phyloP scores from a whole-genome alignment of 2,888 invertebrate genomes.

The Amiota communis region DNA sequence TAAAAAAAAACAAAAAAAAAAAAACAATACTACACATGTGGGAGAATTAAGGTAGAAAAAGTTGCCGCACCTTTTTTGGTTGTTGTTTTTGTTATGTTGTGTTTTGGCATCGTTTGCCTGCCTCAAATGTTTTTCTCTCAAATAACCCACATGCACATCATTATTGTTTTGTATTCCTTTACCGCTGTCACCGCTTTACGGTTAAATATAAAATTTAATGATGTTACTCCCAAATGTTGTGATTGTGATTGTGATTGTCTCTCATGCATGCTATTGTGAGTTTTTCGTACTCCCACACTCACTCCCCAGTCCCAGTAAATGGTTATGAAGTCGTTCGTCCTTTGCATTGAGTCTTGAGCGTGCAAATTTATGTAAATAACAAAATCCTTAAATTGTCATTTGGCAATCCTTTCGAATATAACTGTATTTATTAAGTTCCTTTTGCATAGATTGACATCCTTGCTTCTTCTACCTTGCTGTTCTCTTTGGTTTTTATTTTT shows the following conservation, averaged over 20 bases:
- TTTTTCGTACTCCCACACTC: not conserved
- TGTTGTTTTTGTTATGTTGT: no score
- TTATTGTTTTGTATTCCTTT: conserved; percentile 21
- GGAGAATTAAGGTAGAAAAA: conserved; percentile 19
- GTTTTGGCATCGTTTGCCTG: no score
- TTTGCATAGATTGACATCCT: not conserved
- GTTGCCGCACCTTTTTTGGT: not conserved
- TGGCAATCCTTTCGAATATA: conserved; percentile 56
- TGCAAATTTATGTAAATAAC: conserved; percentile 62
- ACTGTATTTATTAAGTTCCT: conserved; percentile 26
- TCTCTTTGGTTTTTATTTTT: not conserved
- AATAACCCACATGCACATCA: conserved; percentile 18
- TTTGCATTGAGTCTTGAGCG: conserved; percentile 33
- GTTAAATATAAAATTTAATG: conserved; percentile 42
- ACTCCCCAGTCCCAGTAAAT: no score
- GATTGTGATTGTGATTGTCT: no score
- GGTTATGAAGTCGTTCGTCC: not conserved
- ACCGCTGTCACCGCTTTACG: conserved; percentile 13
- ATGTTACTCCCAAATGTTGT: conserved; percentile 29
- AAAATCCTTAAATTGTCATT: conserved; percentile 65
- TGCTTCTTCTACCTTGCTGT: not conserved
- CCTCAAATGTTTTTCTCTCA: no score
- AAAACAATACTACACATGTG: conserved; percentile 22
- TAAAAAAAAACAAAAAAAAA: not conserved
- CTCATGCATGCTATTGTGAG: conserved; percentile 19